These are phyloP conservation scores for Cotesia glomerata DNA, from an alignment of 1,140 invertebrate species.

Conservation along the genomic window DNA sequence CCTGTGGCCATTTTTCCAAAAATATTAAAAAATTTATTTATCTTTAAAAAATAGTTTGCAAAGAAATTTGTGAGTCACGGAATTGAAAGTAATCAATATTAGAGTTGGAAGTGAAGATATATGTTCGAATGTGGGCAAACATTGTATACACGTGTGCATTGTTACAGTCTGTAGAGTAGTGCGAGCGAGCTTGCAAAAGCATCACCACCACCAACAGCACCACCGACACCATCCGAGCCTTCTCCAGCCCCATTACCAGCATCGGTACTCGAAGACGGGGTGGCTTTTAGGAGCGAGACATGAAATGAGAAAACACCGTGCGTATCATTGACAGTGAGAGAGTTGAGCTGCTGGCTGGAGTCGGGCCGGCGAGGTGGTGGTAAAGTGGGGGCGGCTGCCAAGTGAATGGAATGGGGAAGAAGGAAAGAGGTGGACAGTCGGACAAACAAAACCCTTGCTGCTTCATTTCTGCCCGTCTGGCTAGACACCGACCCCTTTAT, in stretches of 20 bases:
- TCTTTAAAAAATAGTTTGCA: constrained; percentile 20
- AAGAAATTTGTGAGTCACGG: constrained; percentile 20
- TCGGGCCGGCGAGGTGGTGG: too few species aligned
- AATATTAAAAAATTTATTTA: too few species aligned
- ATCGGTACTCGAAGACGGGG: too few species aligned
- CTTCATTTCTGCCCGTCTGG: constrained; percentile 63
- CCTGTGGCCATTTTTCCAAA: too few species aligned
- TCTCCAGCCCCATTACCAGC: too few species aligned
- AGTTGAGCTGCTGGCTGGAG: too few species aligned
- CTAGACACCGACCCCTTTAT: constrained; percentile 58
- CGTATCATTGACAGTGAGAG: too few species aligned
- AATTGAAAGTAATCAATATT: constrained; percentile 61
- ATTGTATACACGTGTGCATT: constrained; percentile 50
- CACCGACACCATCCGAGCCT: too few species aligned
- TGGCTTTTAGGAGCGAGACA: neutral
- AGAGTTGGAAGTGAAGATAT: constrained; percentile 50
- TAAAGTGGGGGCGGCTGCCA: too few species aligned
- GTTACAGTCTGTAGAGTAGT: constrained; percentile 42
- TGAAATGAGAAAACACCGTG: neutral
- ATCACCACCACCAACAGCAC: too few species aligned
- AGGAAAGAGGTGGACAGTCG: constrained; percentile 59
- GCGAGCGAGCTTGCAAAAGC: neutral
- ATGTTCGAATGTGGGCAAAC: constrained; percentile 55
- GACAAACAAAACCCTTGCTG: constrained; percentile 65
- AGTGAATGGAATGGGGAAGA: constrained; percentile 36